Evolutionary conservation across 2,113 vertebrate genomes (phyloP).

Genomic region (Mustela lutreola): DNA sequence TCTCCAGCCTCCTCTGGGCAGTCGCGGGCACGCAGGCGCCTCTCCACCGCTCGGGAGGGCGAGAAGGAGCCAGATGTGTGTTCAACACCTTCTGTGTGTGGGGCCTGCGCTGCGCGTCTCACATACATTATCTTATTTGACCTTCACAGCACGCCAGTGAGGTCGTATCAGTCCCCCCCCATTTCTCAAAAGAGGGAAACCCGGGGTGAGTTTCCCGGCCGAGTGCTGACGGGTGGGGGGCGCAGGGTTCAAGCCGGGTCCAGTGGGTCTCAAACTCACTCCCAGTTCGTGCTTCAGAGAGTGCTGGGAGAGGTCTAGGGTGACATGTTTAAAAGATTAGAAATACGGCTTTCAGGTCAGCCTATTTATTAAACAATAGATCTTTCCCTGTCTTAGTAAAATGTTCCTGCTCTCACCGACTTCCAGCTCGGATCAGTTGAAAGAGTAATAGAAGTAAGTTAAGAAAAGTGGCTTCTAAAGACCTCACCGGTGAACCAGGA

Average conservation of each 20-base stretch:
- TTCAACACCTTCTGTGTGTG: not conserved
- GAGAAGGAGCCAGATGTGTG: not conserved
- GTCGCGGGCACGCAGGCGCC: slow-evolving; percentile 14
- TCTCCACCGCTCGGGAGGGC: not conserved
- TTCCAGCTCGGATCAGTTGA: not conserved
- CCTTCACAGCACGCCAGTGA: not conserved
- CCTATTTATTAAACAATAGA: not conserved
- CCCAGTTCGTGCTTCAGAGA: not conserved
- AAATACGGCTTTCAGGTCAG: slow-evolving; percentile 16
- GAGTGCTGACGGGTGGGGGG: not conserved
- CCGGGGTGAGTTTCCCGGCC: not conserved
- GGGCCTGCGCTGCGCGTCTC: not conserved
- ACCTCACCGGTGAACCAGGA: not conserved
- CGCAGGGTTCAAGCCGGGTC: not conserved
- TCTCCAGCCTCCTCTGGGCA: slow-evolving; percentile 52
- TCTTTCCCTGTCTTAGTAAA: slow-evolving; percentile 17
- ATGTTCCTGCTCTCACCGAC: not conserved
- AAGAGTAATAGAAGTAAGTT: not conserved
- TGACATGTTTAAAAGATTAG: slow-evolving; percentile 31
- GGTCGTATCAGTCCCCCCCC: not conserved
- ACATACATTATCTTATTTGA: slow-evolving; percentile 9
- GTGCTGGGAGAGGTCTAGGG: not conserved
- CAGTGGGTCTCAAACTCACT: not conserved
- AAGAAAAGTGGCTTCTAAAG: slow-evolving; percentile 3
- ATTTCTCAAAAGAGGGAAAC: not conserved